These are phyloP conservation scores for Halocaridina rubra DNA, from an alignment of 2,888 invertebrate genomes.

Conservation along the genomic window DNA sequence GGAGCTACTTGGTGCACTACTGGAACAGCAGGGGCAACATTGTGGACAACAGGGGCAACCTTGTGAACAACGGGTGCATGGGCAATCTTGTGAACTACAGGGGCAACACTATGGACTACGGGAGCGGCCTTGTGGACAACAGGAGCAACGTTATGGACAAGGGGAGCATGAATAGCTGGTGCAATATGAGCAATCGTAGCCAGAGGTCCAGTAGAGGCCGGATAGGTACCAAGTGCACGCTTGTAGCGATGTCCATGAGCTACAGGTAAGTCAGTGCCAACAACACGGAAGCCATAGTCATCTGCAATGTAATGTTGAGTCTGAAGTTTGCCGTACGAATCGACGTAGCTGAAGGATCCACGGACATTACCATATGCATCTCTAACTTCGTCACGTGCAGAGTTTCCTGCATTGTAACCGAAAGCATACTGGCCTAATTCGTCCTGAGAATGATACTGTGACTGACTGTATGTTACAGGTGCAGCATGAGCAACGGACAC, in stretches of 20 bases:
- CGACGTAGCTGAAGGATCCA: constrained; percentile 52
- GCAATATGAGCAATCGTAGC: too few species aligned
- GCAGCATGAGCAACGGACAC: not conserved
- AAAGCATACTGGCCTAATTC: constrained; percentile 67
- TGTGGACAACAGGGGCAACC: too few species aligned
- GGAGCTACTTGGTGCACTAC: too few species aligned
- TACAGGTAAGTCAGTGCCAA: constrained; percentile 74
- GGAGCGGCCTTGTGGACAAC: too few species aligned
- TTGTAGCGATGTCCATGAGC: constrained; percentile 64
- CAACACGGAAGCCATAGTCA: constrained; percentile 74
- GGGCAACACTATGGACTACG: too few species aligned
- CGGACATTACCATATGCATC: constrained; percentile 36
- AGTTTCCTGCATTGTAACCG: constrained; percentile 76
- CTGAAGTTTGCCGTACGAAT: constrained; percentile 71
- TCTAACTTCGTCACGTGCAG: constrained; percentile 73
- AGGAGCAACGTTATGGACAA: too few species aligned
- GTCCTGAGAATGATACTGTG: constrained; percentile 5
- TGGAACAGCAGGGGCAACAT: too few species aligned
- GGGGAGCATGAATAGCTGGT: too few species aligned
- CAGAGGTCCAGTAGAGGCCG: too few species aligned
- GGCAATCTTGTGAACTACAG: too few species aligned
- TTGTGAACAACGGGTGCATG: too few species aligned
- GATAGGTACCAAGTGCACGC: too few species aligned
- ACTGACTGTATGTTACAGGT: not conserved
- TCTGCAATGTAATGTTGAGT: constrained; percentile 68